Evolutionary conservation across 2,888 invertebrate genomes (phyloP), one percentile per base, ranked within the genome.

Genomic region (Brenthis ino): DNA sequence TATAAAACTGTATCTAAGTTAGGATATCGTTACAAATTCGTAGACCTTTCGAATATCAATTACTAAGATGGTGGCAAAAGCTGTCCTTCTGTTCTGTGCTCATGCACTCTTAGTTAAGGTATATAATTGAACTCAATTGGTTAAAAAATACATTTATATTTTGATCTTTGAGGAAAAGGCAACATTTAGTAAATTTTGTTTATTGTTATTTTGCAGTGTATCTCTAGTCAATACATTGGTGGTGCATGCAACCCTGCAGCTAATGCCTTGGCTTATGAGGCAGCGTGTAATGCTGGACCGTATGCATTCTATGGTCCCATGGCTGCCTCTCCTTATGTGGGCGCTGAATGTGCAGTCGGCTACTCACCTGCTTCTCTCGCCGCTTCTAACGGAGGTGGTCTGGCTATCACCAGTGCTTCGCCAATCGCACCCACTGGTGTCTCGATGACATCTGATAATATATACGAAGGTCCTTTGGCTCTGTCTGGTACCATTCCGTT

Each of bases 401-500:
- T 78, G 11, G 66, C 69, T 13, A 72, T 80, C 3, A 72, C 74
- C 55, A 78, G 80, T 64, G 66, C 72, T 60, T 82, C 83, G 1
- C 79, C 81, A 0, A 77, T 80, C 33, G 69, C 78, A 4, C 83
- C 84, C 1, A 79, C 70, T 28, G 84, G 84, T 6, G 70, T 85
- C 2, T 70, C 75, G 6, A 69, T 84, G 0, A 63, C 77, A 0
- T 80, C 82, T n/a, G 83, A 84, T 65, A 80, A 81, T 60, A 67
- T 73, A 0, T 77, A 83, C 13, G 77, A 80, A 60, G 84, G 84
- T 2, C 65, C 74, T 4, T 48, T 83, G 5, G 68, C 72, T 4
- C 78, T 81, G 3, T 67, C 69, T 54, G 84, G 83, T 8, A 67
- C 79, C 24, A 66, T 84, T 57, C 84, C 84, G 14, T 83, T 82